Evolutionary conservation across 2,888 invertebrate species (phyloP), one percentile per base, ranked within the genome.

Genomic region (Halictus quadricinctus): DNA sequence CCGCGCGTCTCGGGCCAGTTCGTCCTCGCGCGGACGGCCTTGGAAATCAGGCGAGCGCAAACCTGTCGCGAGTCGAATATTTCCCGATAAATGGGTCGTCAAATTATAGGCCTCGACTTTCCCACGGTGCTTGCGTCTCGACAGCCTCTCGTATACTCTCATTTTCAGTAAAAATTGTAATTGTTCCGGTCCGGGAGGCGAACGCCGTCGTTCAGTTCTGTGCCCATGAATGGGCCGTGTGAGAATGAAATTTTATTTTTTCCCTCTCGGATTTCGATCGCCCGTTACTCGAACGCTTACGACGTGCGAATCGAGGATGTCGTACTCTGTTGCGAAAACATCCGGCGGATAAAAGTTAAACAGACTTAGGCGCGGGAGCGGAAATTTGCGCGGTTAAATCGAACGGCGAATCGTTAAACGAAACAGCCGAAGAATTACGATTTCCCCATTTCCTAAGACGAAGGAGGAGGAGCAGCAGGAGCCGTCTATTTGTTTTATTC

Each of bases 21-120:
- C 21, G 69, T 50, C 66, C 66, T 66, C 66, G 66, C 41, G 36
- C 18, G 21, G 69, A 41, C 72, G 73, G 15, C 81, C 79, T 82
- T 74, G 73, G 48, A 79, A 70, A 74, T 79, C 69, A 69, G 50
- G 72, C 41, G 48, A 25, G 58, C 46, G 10, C 58, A 12, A n/a
- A 12, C 58, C 6, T 6, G 21, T n/a, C n/a, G 46, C 46, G 41
- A 73, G 69, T 18, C 13, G 36, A 66, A 80, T 83, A 66, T 76
- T 73, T 73, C 46, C n/a, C 72, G 58, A 72, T 77, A 77, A 83
- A 83, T 72, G 83, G 46, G 25, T 83, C 60, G 77, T 29, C 70
- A 77, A 81, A 83, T 81, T 83, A 73, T 73, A 64, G 69, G n/a
- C 73, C 60, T 41, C n/a, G 73, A 7, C 48, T 48, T 81, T 76